Percentiles rank a stretch among this genome's conserved stretches.
Conservation (phyloP, 2,113 vertebrate species). For the Leucoraja erinaceus region DNA sequence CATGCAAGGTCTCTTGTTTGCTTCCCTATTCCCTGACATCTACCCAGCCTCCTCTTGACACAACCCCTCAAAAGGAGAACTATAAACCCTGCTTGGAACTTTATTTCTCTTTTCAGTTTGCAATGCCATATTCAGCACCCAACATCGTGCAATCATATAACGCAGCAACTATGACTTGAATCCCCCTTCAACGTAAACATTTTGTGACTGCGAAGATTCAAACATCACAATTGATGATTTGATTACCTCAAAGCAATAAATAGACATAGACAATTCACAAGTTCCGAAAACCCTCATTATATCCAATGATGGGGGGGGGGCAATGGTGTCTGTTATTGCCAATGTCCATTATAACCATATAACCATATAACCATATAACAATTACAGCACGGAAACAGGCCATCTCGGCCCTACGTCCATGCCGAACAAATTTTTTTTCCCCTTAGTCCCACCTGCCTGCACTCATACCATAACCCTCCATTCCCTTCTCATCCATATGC, state of each 20-base stretch:
- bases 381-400: no score
- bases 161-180: no score
- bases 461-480: no score
- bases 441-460: no score
- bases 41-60: neutral
- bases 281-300: no score
- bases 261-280: neutral
- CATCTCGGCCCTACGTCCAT: no score
- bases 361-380: no score
- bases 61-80: neutral
- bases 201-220: neutral
- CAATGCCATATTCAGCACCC: neutral
- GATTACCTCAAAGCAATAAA: neutral
- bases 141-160: neutral
- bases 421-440: no score
- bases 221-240: neutral
- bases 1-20: neutral
- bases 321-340: no score
- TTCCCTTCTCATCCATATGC: no score
- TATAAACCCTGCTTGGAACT: neutral
- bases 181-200: neutral
- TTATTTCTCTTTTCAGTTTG: neutral
- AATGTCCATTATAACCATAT: no score
- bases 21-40: neutral
- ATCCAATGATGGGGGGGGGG: no score